Evolutionary conservation across 2,797 vertebrate genomes (phyloP).

Genomic region (Tympanoctomys barrerae): DNA sequence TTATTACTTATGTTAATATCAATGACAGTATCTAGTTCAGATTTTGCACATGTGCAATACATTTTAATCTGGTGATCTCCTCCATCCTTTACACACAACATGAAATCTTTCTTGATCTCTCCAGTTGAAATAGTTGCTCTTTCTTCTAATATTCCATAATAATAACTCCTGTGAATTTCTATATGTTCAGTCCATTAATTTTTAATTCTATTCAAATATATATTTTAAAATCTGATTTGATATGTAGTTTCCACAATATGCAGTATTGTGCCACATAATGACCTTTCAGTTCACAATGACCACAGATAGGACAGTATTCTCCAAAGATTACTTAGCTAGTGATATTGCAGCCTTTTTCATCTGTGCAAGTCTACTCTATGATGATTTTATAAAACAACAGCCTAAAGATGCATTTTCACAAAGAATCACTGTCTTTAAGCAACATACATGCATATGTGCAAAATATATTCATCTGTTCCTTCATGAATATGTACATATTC

Average conservation of each 20-base stretch:
- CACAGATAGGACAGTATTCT: not conserved
- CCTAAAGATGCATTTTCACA: not conserved
- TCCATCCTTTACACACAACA: not conserved
- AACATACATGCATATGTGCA: not conserved
- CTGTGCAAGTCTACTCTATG: not conserved
- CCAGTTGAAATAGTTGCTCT: not conserved
- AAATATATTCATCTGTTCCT: not conserved
- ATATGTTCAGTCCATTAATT: not conserved
- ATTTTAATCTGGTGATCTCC: not conserved
- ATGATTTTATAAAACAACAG: not conserved
- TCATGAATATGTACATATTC: not conserved
- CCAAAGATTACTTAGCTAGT: not conserved
- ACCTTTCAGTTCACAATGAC: not conserved
- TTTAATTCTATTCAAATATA: not conserved
- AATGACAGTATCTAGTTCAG: conserved; percentile 53
- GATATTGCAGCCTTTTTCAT: not conserved
- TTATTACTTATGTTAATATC: not conserved
- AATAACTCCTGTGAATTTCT: not conserved
- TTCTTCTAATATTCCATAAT: not conserved
- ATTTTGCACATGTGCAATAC: not conserved
- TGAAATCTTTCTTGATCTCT: not conserved
- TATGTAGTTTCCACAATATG: not conserved
- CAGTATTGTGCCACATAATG: too few species aligned
- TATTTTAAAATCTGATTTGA: not conserved
- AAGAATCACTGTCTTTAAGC: not conserved